Evolutionary conservation across 2,888 invertebrate species (phyloP).

Genomic region (Drosophila paranaensis): DNA sequence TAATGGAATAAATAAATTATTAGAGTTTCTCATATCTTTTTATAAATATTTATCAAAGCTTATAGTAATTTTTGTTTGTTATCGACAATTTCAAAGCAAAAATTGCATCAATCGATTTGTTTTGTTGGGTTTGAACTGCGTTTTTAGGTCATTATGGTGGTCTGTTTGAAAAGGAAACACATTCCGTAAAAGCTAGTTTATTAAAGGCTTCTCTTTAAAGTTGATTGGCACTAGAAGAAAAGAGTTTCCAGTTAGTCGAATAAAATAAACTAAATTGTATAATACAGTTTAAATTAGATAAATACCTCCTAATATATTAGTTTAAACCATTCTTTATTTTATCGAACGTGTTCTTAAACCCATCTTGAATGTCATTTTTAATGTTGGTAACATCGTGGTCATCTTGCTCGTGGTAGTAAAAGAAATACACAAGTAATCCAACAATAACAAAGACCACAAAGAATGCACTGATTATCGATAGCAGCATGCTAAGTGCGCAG

Average conservation of each 20-base stretch:
- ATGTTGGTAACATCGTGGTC: slow-evolving; percentile 62
- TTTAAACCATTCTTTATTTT: slow-evolving; percentile 49
- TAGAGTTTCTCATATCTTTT: slow-evolving; percentile 36
- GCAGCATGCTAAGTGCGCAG: slow-evolving; percentile 77
- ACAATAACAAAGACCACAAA: slow-evolving; percentile 74
- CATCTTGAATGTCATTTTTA: slow-evolving; percentile 53
- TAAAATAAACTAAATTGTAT: background rate
- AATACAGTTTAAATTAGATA: background rate
- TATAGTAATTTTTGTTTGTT: slow-evolving; percentile 40
- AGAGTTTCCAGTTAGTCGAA: background rate
- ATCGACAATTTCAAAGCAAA: slow-evolving; percentile 40
- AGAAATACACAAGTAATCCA: slow-evolving; percentile 74
- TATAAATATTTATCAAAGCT: slow-evolving; percentile 47
- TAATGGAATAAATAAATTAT: slow-evolving; percentile 32
- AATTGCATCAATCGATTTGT: slow-evolving; percentile 16
- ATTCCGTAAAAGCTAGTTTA: slow-evolving; percentile 7
- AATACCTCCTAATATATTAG: slow-evolving; percentile 17
- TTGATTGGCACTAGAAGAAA: slow-evolving; percentile 16
- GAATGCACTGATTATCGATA: slow-evolving; percentile 79
- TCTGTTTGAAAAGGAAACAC: slow-evolving; percentile 14
- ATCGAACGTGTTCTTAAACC: slow-evolving; percentile 43
- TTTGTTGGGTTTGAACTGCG: slow-evolving; percentile 6
- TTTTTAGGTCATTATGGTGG: slow-evolving; percentile 10
- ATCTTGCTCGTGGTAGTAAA: slow-evolving; percentile 73
- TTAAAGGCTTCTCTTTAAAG: slow-evolving; percentile 9